A percentile compares a stretch with the other conserved stretches of the same genome.
phyloP scores from a whole-genome alignment of 2,888 invertebrate species.

The Drosophila helvetica region DNA sequence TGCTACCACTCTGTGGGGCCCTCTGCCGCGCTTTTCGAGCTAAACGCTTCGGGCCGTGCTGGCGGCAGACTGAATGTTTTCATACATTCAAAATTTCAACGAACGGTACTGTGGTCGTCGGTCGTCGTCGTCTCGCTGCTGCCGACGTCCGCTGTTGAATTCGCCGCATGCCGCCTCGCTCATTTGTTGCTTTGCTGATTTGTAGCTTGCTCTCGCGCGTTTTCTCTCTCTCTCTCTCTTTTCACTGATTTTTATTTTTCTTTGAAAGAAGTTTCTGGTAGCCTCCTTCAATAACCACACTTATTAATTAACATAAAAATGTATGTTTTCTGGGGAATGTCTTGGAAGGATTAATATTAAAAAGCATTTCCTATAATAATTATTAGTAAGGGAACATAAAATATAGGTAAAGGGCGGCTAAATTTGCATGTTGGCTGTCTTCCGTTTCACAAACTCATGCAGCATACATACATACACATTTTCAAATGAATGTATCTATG shows the following conservation, averaged over 20 bases:
- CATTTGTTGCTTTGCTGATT: conserved; percentile 36
- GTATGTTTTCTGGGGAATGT: neutral
- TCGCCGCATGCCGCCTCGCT: conserved; percentile 47
- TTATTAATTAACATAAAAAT: neutral
- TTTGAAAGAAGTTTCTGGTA: conserved; percentile 41
- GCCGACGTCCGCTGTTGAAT: conserved; percentile 59
- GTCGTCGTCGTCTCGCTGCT: conserved; percentile 51
- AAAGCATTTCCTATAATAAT: neutral
- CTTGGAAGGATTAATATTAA: neutral
- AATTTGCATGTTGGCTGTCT: conserved; percentile 19
- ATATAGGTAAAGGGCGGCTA: conserved; percentile 6
- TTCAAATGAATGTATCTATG: conserved; percentile 6
- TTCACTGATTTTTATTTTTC: conserved; percentile 31
- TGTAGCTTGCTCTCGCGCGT: conserved; percentile 46
- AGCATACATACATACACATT: conserved; percentile 11
- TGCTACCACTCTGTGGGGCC: conserved; percentile 57
- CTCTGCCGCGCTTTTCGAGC: conserved; percentile 65
- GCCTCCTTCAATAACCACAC: neutral
- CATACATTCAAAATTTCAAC: conserved; percentile 74
- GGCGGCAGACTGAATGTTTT: conserved; percentile 76
- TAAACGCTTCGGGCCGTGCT: conserved; percentile 72
- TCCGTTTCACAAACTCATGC: conserved; percentile 13
- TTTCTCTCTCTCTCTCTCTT: conserved; percentile 10
- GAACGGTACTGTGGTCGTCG: conserved; percentile 53
- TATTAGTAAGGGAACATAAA: neutral